Evolutionary conservation across 2,113 vertebrate species (phyloP).

Genomic region (Xenopus tropicalis): DNA sequence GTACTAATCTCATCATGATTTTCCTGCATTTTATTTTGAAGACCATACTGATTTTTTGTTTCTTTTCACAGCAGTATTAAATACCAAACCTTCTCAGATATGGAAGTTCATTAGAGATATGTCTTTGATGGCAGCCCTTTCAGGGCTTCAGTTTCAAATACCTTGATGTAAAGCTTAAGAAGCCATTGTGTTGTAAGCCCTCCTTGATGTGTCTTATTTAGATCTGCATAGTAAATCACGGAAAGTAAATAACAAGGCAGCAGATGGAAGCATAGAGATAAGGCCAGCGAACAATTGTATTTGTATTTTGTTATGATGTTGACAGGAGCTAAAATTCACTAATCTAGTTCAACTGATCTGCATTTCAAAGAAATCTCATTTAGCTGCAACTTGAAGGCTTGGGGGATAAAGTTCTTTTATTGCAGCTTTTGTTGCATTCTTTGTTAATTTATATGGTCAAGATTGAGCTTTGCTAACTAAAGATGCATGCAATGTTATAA

Average conservation of each 20-base stretch:
- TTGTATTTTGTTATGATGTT: constrained; percentile 99
- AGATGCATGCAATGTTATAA: constrained; percentile 85
- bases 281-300: constrained; percentile 98
- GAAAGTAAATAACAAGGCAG: constrained; percentile 99
- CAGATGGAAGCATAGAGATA: constrained; percentile 99
- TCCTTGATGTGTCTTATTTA: constrained; percentile 99
- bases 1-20: constrained; percentile 91
- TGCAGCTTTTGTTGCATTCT: constrained; percentile 99
- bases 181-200: constrained; percentile 98
- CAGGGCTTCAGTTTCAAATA: constrained; percentile 99
- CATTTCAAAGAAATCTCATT: constrained; percentile 99
- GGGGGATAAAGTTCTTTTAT: constrained; percentile 99
- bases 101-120: constrained; percentile 99
- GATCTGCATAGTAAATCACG: constrained; percentile 99
- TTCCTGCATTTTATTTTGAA: constrained; percentile 75
- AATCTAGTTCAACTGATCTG: constrained; percentile 99
- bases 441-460: constrained; percentile 99
- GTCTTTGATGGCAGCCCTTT: constrained; percentile 98
- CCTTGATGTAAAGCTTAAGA: constrained; percentile 99
- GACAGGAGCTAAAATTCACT: constrained; percentile 99
- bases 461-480: constrained; percentile 91
- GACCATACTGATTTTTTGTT: constrained; percentile 86
- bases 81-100: constrained; percentile 92
- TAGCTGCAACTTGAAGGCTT: constrained; percentile 92
- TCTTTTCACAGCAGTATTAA: constrained; percentile 92